phyloP scores from a whole-genome alignment of 1,140 invertebrate genomes.

The Drosophila athabasca region DNA sequence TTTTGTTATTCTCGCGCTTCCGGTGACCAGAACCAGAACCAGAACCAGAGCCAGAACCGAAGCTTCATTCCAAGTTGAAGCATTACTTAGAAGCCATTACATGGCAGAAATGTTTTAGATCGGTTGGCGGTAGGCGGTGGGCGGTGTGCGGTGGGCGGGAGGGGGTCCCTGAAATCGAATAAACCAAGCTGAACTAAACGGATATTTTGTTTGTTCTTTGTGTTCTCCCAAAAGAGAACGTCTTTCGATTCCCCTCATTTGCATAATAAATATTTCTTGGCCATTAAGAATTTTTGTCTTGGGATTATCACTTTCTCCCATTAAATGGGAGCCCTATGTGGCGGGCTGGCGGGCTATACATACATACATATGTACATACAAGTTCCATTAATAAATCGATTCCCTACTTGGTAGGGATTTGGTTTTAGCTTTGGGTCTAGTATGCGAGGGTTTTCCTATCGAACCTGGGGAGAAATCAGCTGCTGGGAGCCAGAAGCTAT shows the following conservation, averaged over 20 bases:
- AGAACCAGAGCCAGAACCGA: slow-evolving; percentile 41
- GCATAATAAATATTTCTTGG: slow-evolving; percentile 33
- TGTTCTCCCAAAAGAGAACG: not conserved
- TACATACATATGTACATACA: not conserved
- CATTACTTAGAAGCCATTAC: slow-evolving; percentile 70
- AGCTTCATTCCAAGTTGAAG: slow-evolving; percentile 6
- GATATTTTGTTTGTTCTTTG: not conserved
- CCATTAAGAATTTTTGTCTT: slow-evolving; percentile 36
- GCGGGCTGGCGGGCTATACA: too few relatives aligned
- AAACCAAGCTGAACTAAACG: slow-evolving; percentile 16
- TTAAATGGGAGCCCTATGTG: slow-evolving; percentile 5
- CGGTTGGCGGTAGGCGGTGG: too few relatives aligned
- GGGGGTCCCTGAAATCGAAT: slow-evolving; percentile 1
- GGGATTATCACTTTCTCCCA: slow-evolving; percentile 69
- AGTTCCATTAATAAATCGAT: slow-evolving; percentile 26
- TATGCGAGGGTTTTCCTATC: not conserved
- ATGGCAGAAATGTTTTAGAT: slow-evolving; percentile 26
- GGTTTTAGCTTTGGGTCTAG: too few relatives aligned
- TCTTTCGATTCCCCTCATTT: slow-evolving; percentile 28
- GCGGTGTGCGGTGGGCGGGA: too few relatives aligned
- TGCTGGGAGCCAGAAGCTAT: slow-evolving; percentile 35
- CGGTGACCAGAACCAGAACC: slow-evolving; percentile 51
- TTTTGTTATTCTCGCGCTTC: slow-evolving; percentile 64
- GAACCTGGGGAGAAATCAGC: slow-evolving; percentile 58
- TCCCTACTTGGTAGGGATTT: not conserved